Conservation (phyloP, 2,888 invertebrate species). For the Tenthredo distinguenda region DNA sequence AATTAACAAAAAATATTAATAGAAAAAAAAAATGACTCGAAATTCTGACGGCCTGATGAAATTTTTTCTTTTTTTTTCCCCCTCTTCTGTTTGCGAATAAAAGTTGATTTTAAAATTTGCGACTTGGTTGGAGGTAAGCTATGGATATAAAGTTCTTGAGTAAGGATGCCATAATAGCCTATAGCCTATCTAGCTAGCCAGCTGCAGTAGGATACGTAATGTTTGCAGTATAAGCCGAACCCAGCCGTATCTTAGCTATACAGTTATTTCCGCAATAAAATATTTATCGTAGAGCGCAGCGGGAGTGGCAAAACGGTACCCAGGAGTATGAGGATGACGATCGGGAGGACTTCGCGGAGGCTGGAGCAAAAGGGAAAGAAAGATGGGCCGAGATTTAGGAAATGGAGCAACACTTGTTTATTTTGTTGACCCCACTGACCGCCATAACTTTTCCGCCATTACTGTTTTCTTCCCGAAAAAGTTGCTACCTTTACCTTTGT, state of each 20-base stretch:
- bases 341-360: constrained; percentile 6
- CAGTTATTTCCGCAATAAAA: constrained; percentile 66
- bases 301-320: constrained; percentile 43
- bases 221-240: constrained; percentile 30
- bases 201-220: constrained; percentile 26
- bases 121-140: neutral
- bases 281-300: constrained; percentile 64
- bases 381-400: constrained; percentile 66
- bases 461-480: constrained; percentile 25
- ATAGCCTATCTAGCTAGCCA: neutral
- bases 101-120: neutral
- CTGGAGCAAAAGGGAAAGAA: constrained; percentile 50
- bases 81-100: neutral
- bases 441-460: constrained; percentile 39
- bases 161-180: neutral
- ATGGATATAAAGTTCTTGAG: neutral
- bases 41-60: neutral
- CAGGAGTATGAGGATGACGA: constrained; percentile 40
- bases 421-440: constrained; percentile 65
- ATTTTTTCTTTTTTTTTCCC: neutral
- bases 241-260: constrained; percentile 56
- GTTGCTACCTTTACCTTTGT: neutral
- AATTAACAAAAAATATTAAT: neutral
- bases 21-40: neutral
- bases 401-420: constrained; percentile 69